Evolutionary conservation across 2,888 invertebrate species (phyloP), one percentile per base, ranked within the genome.

Genomic region (Tromatobia lineatoria): DNA sequence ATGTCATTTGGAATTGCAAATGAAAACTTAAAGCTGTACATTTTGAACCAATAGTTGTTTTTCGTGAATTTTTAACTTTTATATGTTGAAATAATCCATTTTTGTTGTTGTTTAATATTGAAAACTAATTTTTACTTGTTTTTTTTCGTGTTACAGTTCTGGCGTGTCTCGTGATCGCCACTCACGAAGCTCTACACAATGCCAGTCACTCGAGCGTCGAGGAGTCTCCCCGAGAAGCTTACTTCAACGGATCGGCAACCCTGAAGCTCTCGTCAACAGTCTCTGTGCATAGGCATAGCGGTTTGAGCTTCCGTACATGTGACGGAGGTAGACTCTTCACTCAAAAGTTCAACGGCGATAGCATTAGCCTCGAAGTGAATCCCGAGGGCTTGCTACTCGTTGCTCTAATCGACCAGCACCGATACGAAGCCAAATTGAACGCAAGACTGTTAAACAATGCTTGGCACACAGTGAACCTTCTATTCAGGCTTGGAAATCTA

Each of bases 241-340:
- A 97, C 94, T 97, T 98, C 94, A 97, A 98, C 94, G 97, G 97
- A 88, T 96, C 96, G 90, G 96, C 97, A 23, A 97, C 96, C 93
- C 95, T 97, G 87, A 95, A 96, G 91, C 95, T 98, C 87, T 94
- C 95, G 87, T 95, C 96, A 83, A 96, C 97, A 79, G 95, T 97
- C 92, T 96, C 97, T 81, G 95, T 97, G 89, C 96, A 96, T 93
- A 96, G 96, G 91, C 97, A 97, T 90, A 97, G 97, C 85, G 97
- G 97, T 34, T 95, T 98, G 89, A 97, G 97, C 94, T 97, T 97
- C 94, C 95, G 97, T 89, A 97, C 97, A 7, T 98, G 98, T 94
- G 95, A 96, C 18, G 91, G 92, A 3, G 94, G 94, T 10, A 91
- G 91, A 74, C 91, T 94, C 15, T 94, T 94, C 87, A 89, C 91